Base-by-base conservation (phyloP, 2,797 vertebrate species). In the Margarornis squamiger region DNA sequence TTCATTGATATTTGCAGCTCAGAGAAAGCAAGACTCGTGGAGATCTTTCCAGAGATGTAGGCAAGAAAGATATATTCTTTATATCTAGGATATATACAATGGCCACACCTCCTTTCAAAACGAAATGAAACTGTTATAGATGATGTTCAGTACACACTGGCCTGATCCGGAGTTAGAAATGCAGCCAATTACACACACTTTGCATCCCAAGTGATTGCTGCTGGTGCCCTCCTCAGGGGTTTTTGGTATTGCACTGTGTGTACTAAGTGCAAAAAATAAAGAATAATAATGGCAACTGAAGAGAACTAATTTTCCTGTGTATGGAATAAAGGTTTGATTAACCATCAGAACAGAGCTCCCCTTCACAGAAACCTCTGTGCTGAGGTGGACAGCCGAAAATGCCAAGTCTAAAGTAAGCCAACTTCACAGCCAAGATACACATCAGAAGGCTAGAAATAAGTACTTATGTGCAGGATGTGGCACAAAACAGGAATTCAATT, bases 221-320 rank as follows among this genome's bases (percentile, higher is more conserved):
- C 88, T 96, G 83, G 90, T 95, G 94, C 95, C 93, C 94, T 95
- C 94, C 93, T 96, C 95, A 96, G 93, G 90, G 86, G 17, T 36
- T 94, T 94, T 88, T 90, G 75, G 90, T 96, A 95, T 73, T 95
- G 90, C 95, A 94, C 59, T n/a, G n/a, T 41, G 43, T 65, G 24
- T 82, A 32, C 10, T 58, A 86, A 84, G 62, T 14, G n/a, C 36
- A 92, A 76, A 41, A 43, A 81, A 41, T 54, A 45, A 46, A 2
- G 6, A 29, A 72, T 61, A 77, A 66, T 22, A 59, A 75, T 26
- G n/a, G 19, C 43, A 88, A 52, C 20, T 14, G 24, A 57, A 71
- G 71, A 59, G 41, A 90, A 68, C 24, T 54, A 49, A 10, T 6
- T 88, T 92, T 57, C 38, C 77, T 70, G 11, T 73, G 13, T 41